These are phyloP conservation scores for Artemia franciscana DNA, from an alignment of 1,140 invertebrate species.

Conservation along the genomic window DNA sequence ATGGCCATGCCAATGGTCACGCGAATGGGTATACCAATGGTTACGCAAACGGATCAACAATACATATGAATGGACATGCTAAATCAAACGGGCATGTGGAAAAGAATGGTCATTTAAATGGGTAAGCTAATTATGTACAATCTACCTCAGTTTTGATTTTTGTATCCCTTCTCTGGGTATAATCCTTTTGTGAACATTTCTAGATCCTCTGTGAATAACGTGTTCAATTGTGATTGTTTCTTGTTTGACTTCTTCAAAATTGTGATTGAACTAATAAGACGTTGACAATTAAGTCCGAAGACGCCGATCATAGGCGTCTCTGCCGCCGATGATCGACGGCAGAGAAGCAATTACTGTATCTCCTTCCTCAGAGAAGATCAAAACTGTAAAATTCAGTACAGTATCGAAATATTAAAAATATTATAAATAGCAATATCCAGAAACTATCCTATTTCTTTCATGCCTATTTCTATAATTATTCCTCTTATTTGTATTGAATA, in stretches of 20 bases:
- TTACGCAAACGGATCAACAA: constrained; percentile 10
- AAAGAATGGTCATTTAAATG: too few relatives aligned
- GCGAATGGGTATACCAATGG: constrained; percentile 13
- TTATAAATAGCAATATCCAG: too few relatives aligned
- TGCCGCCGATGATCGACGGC: too few relatives aligned
- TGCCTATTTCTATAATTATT: too few relatives aligned
- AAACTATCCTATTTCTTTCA: too few relatives aligned
- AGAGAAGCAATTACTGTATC: too few relatives aligned
- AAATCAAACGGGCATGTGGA: constrained; percentile 12
- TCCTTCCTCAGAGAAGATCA: too few relatives aligned
- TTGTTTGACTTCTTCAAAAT: not conserved
- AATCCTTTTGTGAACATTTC: not conserved
- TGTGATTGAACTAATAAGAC: not conserved
- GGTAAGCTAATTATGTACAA: not conserved
- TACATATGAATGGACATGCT: constrained; percentile 8
- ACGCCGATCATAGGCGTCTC: too few relatives aligned
- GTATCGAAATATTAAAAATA: too few relatives aligned
- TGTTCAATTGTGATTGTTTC: not conserved
- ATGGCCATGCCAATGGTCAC: constrained; percentile 13
- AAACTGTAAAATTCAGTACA: too few relatives aligned
- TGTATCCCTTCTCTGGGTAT: not conserved
- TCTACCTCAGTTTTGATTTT: not conserved
- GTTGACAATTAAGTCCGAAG: too few relatives aligned
- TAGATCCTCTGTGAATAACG: not conserved
- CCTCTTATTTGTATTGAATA: too few relatives aligned